Conservation (phyloP, 1,140 invertebrate genomes). For the Drosophila pachea region DNA sequence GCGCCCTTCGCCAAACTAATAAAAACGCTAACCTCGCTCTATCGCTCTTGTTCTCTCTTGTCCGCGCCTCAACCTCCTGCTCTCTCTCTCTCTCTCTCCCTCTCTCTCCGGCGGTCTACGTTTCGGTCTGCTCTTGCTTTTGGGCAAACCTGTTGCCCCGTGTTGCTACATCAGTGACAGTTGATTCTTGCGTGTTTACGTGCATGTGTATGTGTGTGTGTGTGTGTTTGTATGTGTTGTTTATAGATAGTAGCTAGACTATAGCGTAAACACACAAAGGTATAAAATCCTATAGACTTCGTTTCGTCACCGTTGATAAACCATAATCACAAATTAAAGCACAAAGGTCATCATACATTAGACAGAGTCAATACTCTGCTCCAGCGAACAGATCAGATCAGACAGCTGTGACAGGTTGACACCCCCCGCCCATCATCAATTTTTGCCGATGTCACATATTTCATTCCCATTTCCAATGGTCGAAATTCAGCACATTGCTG, state of each 20-base stretch:
- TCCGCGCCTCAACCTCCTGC: too few relatives aligned
- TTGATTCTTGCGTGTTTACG: slow-evolving; percentile 9
- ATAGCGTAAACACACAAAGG: background rate
- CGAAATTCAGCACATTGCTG: slow-evolving; percentile 1
- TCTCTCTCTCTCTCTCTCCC: background rate
- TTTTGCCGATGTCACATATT: slow-evolving; percentile 7
- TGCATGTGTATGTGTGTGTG: slow-evolving; percentile 19
- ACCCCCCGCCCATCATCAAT: background rate
- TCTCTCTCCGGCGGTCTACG: background rate
- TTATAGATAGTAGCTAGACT: slow-evolving; percentile 10
- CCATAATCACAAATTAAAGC: slow-evolving; percentile 23
- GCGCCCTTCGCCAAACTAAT: slow-evolving; percentile 13
- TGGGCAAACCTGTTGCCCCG: slow-evolving; percentile 33
- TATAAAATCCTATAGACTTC: background rate
- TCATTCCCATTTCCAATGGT: background rate
- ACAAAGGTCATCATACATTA: slow-evolving; percentile 21
- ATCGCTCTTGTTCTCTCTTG: background rate
- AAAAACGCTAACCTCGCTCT: slow-evolving; percentile 19
- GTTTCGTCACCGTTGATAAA: slow-evolving; percentile 45
- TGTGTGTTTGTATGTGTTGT: slow-evolving; percentile 18
- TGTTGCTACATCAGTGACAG: slow-evolving; percentile 9
- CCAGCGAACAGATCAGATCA: slow-evolving; percentile 8
- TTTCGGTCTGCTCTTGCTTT: background rate
- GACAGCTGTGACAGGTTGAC: slow-evolving; percentile 14
- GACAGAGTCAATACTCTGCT: background rate